Evolutionary conservation across 1,140 invertebrate genomes (phyloP).

Genomic region (Ceratosolen solmsi): DNA sequence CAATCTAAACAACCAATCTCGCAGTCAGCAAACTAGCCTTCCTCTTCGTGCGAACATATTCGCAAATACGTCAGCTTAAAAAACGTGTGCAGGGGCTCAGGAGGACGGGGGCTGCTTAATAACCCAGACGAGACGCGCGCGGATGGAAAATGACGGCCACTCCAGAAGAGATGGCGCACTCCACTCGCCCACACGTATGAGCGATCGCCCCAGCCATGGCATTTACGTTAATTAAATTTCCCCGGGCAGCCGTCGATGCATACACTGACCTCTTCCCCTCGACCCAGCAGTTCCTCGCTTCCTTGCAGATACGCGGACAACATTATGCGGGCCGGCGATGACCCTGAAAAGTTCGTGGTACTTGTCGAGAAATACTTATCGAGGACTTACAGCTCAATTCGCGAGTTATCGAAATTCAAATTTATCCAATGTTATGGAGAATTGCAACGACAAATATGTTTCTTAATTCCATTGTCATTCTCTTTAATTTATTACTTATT

Average conservation of each 20-base stretch:
- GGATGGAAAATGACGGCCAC: background rate
- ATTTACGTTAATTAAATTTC: constrained; percentile 75
- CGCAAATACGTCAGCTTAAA: background rate
- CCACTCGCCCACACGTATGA: constrained; percentile 60
- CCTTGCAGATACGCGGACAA: background rate
- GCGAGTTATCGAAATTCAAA: background rate
- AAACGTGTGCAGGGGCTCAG: background rate
- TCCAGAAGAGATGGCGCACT: background rate
- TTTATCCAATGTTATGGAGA: background rate
- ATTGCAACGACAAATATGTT: background rate
- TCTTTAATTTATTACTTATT: no score
- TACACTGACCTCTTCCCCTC: constrained; percentile 28
- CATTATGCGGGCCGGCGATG: background rate
- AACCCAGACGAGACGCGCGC: constrained; percentile 47
- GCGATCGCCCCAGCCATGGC: constrained; percentile 67
- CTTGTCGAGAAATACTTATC: constrained; percentile 53
- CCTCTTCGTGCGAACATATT: background rate
- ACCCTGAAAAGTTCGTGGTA: background rate
- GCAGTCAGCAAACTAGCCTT: background rate
- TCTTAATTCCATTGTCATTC: background rate
- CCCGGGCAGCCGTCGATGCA: constrained; percentile 52
- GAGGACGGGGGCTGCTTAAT: constrained; percentile 30
- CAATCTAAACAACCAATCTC: background rate
- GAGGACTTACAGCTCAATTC: constrained; percentile 65
- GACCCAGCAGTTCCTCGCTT: background rate